Conservation (phyloP, 1,140 invertebrate genomes). For the Drosophila pruinosa region DNA sequence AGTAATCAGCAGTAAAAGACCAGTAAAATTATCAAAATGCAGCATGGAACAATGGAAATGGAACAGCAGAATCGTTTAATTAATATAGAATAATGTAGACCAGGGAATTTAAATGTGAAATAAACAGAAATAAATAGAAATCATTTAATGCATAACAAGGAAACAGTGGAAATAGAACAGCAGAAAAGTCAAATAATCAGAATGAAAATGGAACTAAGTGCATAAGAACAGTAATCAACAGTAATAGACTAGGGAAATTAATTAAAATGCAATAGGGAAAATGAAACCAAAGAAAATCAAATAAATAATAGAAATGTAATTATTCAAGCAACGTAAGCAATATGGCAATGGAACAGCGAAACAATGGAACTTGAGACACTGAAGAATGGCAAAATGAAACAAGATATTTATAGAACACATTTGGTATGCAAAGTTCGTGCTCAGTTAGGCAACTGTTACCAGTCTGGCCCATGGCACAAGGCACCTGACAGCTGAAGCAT, state of each 20-base stretch:
- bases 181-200: background rate
- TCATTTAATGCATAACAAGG: background rate
- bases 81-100: background rate
- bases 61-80: too few species aligned
- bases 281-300: background rate
- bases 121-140: background rate
- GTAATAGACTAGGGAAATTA: background rate
- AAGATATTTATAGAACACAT: constrained; percentile 3
- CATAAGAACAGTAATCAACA: background rate
- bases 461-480: background rate
- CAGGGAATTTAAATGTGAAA: background rate
- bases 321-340: background rate
- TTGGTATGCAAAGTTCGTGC: background rate
- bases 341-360: background rate
- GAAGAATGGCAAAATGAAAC: background rate
- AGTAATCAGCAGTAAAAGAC: too few species aligned
- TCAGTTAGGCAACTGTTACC: background rate
- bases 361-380: background rate
- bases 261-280: background rate
- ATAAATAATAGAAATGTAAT: background rate
- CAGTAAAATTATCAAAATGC: too few species aligned
- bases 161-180: background rate
- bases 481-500: background rate
- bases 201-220: background rate
- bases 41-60: background rate